phyloP scores from a whole-genome alignment of 2,113 vertebrate genomes.

The Typhlomys cinereus region DNA sequence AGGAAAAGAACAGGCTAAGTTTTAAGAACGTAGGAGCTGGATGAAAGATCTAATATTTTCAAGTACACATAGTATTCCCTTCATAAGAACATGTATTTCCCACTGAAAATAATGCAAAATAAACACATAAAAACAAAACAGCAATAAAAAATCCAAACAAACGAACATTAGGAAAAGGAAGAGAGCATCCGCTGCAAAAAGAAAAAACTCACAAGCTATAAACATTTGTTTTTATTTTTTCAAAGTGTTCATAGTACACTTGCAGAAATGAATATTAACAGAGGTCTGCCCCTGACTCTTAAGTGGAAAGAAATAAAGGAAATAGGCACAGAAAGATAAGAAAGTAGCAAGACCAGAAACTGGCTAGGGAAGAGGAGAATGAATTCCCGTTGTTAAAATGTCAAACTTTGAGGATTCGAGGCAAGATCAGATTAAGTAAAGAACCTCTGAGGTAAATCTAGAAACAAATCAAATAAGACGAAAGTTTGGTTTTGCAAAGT shows the following conservation, averaged over 20 bases:
- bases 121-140: not conserved
- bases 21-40: not conserved
- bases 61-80: not conserved
- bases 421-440: not conserved
- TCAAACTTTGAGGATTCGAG: constrained; percentile 2
- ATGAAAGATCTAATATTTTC: not conserved
- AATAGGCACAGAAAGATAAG: not conserved
- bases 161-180: not conserved
- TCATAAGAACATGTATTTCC: not conserved
- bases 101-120: constrained; percentile 30
- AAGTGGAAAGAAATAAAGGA: constrained; percentile 22
- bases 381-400: constrained; percentile 36
- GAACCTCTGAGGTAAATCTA: constrained; percentile 31
- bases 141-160: not conserved
- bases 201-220: not conserved
- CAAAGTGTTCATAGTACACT: not conserved
- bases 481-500: constrained; percentile 34
- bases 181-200: not conserved
- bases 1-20: constrained; percentile 19
- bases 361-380: not conserved
- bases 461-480: constrained; percentile 17
- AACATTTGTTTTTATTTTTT: constrained; percentile 14
- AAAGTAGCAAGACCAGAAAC: not conserved
- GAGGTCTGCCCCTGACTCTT: not conserved
- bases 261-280: not conserved